phyloP scores from a whole-genome alignment of 2,797 vertebrate genomes.

The Takifugu ocellatus region DNA sequence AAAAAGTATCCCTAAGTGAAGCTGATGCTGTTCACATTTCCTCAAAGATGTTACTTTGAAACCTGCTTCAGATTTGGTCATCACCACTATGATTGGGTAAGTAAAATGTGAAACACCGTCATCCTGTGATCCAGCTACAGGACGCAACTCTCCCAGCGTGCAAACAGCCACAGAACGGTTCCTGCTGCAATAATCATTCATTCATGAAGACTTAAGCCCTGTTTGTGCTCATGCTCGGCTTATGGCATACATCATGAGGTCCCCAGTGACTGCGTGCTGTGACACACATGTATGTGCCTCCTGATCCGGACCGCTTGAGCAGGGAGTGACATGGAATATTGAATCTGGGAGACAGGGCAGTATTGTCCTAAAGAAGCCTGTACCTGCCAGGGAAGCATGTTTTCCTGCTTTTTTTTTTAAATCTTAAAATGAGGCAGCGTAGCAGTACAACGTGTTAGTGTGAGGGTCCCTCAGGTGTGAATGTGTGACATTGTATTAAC shows the following conservation, averaged over 20 bases:
- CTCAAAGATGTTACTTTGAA: constrained; percentile 11
- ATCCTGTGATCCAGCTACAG: no score
- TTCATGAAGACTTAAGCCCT: constrained; percentile 9
- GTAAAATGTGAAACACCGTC: no score
- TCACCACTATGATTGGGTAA: neutral
- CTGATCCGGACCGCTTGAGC: neutral
- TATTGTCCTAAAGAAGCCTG: neutral
- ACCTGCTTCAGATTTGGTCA: constrained; percentile 25
- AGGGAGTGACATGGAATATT: neutral
- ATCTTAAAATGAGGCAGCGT: neutral
- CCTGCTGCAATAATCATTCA: constrained; percentile 9
- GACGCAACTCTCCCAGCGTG: constrained; percentile 1
- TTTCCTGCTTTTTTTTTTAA: neutral
- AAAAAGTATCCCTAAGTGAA: neutral
- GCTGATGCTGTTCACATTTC: neutral
- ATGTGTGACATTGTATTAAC: neutral
- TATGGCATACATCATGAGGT: constrained; percentile 12
- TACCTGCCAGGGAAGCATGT: neutral
- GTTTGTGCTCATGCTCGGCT: constrained; percentile 13
- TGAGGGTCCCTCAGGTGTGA: constrained; percentile 7
- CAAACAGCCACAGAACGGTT: neutral
- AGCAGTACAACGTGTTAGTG: neutral
- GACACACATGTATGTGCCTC: constrained; percentile 1
- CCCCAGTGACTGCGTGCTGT: neutral
- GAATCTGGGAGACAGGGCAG: no score